Evolutionary conservation across 2,113 vertebrate genomes (phyloP).

Genomic region (Ceyx melanurus): DNA sequence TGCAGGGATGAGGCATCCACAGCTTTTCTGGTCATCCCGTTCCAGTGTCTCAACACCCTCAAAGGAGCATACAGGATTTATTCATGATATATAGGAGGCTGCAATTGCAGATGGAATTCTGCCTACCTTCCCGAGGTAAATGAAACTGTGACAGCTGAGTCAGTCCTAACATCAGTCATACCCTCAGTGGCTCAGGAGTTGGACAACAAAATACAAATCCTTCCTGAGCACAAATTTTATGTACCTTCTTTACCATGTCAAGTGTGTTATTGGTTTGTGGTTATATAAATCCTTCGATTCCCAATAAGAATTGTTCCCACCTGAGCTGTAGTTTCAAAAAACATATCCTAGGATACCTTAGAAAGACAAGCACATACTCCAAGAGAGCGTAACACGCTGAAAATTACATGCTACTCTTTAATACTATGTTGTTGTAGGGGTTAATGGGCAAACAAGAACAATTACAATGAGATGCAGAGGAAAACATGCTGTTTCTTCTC

Average conservation of each 20-base stretch:
- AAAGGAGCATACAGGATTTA: neutral
- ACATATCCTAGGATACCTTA: neutral
- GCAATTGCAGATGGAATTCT: neutral
- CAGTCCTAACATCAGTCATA: neutral
- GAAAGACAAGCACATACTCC: neutral
- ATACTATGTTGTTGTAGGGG: neutral
- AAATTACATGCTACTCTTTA: neutral
- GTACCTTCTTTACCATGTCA: neutral
- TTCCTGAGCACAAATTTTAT: neutral
- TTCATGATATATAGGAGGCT: neutral
- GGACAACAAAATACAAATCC: neutral
- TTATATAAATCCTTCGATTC: neutral
- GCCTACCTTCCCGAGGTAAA: neutral
- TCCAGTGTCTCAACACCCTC: no score
- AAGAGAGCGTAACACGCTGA: neutral
- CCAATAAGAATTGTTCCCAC: neutral
- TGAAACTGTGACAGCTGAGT: neutral
- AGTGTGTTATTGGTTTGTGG: neutral
- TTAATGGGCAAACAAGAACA: conserved; percentile 31
- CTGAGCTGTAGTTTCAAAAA: neutral
- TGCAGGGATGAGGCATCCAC: no score
- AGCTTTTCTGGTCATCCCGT: no score
- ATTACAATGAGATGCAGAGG: neutral
- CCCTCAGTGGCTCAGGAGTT: neutral
- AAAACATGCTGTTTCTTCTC: conserved; percentile 46